A percentile compares a stretch with the other conserved stretches of the same genome.
phyloP scores from a whole-genome alignment of 2,797 vertebrate species.

The Ataeniobius toweri region DNA sequence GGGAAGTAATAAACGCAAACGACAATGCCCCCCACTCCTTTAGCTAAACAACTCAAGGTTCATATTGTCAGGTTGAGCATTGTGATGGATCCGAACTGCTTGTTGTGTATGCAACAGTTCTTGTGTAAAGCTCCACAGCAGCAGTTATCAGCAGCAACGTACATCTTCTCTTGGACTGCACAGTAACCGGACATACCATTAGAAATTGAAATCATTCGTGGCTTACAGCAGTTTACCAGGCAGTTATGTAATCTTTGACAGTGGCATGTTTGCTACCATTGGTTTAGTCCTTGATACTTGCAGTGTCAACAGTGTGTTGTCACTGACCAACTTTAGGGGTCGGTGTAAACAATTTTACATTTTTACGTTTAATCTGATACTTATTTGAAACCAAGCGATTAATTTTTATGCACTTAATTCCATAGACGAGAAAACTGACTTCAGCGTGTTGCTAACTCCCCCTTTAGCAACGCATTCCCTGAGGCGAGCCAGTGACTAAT shows the following conservation, averaged over 20 bases:
- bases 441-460: not conserved
- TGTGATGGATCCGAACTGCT: not conserved
- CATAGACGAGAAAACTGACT: not conserved
- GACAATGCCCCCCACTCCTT: not conserved
- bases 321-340: not conserved
- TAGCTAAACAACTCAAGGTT: conserved; percentile 38
- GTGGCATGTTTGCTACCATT: conserved; percentile 3
- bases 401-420: not conserved
- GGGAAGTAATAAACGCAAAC: conserved; percentile 2
- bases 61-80: conserved; percentile 4
- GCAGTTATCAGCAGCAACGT: conserved; percentile 5
- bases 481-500: not conserved
- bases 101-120: not conserved
- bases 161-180: not conserved
- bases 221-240: not conserved
- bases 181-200: not conserved
- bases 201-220: not conserved
- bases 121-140: not conserved
- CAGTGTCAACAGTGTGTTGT: not conserved
- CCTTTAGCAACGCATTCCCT: conserved; percentile 9
- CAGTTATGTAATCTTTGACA: not conserved
- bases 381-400: not conserved
- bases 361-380: not conserved
- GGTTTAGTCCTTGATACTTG: not conserved
- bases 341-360: not conserved